Conservation (phyloP, 2,797 vertebrate species). For the Trachops cirrhosus region DNA sequence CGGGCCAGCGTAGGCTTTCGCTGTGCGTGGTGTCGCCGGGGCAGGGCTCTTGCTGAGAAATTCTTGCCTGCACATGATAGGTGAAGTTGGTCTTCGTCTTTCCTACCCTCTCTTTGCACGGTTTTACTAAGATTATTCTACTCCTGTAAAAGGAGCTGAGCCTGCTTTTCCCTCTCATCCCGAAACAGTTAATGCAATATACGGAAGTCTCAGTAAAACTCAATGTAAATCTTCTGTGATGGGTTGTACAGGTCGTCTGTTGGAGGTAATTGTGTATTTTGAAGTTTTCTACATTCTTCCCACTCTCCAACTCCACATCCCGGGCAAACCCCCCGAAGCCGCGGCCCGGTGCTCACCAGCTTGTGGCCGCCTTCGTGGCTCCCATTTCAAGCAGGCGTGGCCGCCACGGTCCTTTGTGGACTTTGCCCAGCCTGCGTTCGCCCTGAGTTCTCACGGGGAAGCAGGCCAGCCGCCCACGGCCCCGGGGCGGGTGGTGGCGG, state of each 20-base stretch:
- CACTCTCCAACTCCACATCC: not conserved
- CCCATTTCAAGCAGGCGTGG: not conserved
- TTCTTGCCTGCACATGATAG: not conserved
- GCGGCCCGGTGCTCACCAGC: rapidly evolving
- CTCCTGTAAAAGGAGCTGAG: not conserved
- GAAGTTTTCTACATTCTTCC: not conserved
- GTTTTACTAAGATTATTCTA: not conserved
- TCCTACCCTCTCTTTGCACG: not conserved
- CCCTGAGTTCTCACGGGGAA: rapidly evolving
- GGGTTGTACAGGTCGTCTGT: not conserved
- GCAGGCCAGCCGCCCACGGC: rapidly evolving
- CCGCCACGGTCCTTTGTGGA: rapidly evolving
- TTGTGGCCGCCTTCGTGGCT: not conserved
- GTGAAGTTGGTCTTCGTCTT: not conserved
- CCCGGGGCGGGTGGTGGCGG: rapidly evolving
- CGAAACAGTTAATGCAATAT: not conserved
- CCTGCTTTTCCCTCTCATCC: not conserved
- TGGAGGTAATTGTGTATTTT: not conserved
- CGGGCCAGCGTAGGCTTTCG: not conserved
- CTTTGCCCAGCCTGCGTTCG: rapidly evolving
- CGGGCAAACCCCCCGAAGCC: too few relatives aligned
- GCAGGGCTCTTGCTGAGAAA: not conserved
- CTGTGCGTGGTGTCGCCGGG: rapidly evolving
- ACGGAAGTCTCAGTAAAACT: not conserved
- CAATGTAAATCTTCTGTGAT: not conserved